Base-by-base conservation (phyloP, 1,140 invertebrate species). In the Batillaria attramentaria region DNA sequence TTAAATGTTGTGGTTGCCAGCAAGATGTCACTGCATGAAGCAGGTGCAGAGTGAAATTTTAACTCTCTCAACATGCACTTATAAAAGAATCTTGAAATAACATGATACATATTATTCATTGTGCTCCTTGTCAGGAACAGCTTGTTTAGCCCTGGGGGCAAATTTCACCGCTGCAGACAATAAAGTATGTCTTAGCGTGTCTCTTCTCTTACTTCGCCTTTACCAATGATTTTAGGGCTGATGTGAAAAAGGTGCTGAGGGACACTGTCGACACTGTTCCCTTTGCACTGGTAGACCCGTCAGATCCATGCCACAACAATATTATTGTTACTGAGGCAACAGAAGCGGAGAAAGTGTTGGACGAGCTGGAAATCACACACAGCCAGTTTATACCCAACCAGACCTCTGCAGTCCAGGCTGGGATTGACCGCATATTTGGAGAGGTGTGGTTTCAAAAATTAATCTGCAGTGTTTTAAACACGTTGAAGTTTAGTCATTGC, bases 381-480 rank as follows among this genome's bases (percentile, higher is more conserved):
- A 87, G 89, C 76, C 76, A 83, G 20, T 90, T 86, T 68, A 78
- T 83, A 31, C 82, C 85, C 10, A 77, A 75, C 31, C 78, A 81
- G n/a, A 43, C 81, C 24, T 72, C 13, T 66, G 54, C 83, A 2
- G 6, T 90, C 0, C 77, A 84, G n/a, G 73, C 80, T 20, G 81
- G 86, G 20, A 57, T 90, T 16, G 89, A 90, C 57, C 81, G 86
- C 33, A 68, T 90, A 8, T 87, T 85, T 70, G 89, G 89, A 8
- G 88, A 90, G 24, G 83, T 89, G 0, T 79, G 77, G 33, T 68
- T 39, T 68, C 0, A 28, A 68, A 33, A 33, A 16, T 33, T 33
- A 68, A 4, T 24, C 4, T 2, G 6, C 33, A 6, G 24, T 66
- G 33, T 16, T 66, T 16, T 28, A 18, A 66, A 6, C 24, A 66